Evolutionary conservation across 2,888 invertebrate genomes (phyloP).

Genomic region (Magallana nippona): DNA sequence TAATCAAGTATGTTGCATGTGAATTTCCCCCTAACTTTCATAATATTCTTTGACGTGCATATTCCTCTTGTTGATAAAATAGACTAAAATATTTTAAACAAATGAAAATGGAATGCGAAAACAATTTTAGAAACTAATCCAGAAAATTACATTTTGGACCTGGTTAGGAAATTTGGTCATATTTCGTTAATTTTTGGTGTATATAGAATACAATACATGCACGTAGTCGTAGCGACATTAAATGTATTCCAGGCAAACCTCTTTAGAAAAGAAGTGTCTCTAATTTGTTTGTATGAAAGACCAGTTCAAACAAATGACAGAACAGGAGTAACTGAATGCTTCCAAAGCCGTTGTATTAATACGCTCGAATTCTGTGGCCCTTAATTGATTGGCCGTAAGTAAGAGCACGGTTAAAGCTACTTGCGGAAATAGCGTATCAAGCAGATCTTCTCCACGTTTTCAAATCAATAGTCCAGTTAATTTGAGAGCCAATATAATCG

Average conservation of each 20-base stretch:
- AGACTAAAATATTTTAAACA: background rate
- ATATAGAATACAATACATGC: background rate
- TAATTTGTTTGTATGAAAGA: constrained; percentile 55
- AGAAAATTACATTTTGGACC: background rate
- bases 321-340: constrained; percentile 49
- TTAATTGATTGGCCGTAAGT: constrained; percentile 53
- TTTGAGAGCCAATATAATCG: constrained; percentile 49
- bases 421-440: constrained; percentile 51
- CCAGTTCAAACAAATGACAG: constrained; percentile 53
- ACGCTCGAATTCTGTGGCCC: constrained; percentile 49
- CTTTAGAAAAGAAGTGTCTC: constrained; percentile 52
- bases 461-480: constrained; percentile 51
- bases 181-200: background rate
- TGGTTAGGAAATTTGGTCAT: background rate
- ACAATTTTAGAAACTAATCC: constrained; percentile 13
- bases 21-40: background rate
- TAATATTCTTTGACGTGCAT: background rate
- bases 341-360: constrained; percentile 51
- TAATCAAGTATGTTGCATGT: background rate
- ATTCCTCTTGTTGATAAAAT: constrained; percentile 6
- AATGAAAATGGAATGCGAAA: background rate
- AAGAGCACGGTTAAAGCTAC: constrained; percentile 49
- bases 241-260: constrained; percentile 40
- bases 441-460: constrained; percentile 40
- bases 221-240: background rate